A percentile compares a stretch with the other conserved stretches of the same genome.
phyloP scores from a whole-genome alignment of 2,888 invertebrate species.

The Protula sp. region DNA sequence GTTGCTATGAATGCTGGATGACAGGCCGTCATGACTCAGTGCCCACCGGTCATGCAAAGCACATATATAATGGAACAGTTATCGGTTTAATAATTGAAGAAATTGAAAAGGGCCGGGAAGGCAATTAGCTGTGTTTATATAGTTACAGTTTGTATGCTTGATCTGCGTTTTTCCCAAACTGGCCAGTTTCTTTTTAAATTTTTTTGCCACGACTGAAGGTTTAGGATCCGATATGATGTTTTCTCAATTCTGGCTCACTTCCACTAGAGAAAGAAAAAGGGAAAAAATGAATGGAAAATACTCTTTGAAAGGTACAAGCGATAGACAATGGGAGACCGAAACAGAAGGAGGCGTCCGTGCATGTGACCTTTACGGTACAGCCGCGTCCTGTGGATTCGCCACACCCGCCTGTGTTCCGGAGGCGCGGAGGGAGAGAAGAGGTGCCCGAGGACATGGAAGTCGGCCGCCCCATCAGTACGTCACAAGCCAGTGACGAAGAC shows the following conservation, averaged over 20 bases:
- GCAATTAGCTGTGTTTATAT: no score
- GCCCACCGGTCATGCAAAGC: background rate
- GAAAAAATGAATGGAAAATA: no score
- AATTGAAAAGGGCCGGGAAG: conserved; percentile 2
- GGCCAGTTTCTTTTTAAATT: no score
- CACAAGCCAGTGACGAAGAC: conserved; percentile 81
- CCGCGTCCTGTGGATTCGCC: conserved; percentile 48
- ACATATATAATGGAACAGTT: no score
- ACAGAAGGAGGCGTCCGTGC: conserved; percentile 55
- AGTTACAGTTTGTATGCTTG: no score
- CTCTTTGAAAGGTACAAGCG: no score
- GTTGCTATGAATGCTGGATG: background rate
- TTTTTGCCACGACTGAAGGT: no score
- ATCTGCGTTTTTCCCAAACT: no score
- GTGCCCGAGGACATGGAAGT: conserved; percentile 65
- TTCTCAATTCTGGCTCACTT: no score
- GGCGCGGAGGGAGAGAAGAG: conserved; percentile 18
- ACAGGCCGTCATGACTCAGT: background rate
- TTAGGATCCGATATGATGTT: no score
- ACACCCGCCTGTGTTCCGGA: conserved; percentile 59
- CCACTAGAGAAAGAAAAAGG: no score
- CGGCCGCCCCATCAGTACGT: conserved; percentile 77
- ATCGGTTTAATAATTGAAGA: background rate
- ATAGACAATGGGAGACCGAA: conserved; percentile 37
- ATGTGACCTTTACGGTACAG: conserved; percentile 35